Evolutionary conservation across 1,140 invertebrate species (phyloP), one percentile per base, ranked within the genome.

Genomic region (Popillia japonica): DNA sequence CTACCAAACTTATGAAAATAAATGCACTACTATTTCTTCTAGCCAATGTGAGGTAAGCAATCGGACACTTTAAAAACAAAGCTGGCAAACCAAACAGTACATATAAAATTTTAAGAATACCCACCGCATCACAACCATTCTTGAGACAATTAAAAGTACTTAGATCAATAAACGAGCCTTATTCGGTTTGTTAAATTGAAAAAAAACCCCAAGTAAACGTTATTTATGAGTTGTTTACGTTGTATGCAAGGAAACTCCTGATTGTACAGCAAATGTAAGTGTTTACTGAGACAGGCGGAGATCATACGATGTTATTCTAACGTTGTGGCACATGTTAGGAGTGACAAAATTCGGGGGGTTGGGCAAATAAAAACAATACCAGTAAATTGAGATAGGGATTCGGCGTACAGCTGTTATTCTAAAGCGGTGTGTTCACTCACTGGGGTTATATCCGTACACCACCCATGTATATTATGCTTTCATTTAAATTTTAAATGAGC

Each of bases 101-200:
- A 55, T 68, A 68, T 68, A 68, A 68, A 68, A 68, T 68, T 68
- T 68, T 68, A 20, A n/a, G 27, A 68, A 34, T 68, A 68, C 61
- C 48, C 20, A 68, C 61, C 61, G 61, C 61, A 68, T 34, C 20
- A 68, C 61, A 14, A 34, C 22, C 22, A 68, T 68, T 68, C 8
- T 22, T 34, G 6, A 20, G 61, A 7, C 61, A 68, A 48, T 48
- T 48, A 48, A 48, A 68, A 55, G 17, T 14, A 34, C 8, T 22
- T 68, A 27, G 61, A 68, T 68, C 20, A 68, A 68, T 55, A 55
- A 55, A 55, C 48, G 48, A n/a, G n/a, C 17, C 17, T 6, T 55
- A 17, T 14, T 17, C 14, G 48, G 48, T 17, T 17, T 55, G 48
- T 55, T 55, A 55, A 55, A 55, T 17, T 17, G 14, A 55, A 17